These are phyloP conservation scores for Phenganax subtilis DNA, from an alignment of 92 coral and sea anemone genomes.

Conservation along the genomic window DNA sequence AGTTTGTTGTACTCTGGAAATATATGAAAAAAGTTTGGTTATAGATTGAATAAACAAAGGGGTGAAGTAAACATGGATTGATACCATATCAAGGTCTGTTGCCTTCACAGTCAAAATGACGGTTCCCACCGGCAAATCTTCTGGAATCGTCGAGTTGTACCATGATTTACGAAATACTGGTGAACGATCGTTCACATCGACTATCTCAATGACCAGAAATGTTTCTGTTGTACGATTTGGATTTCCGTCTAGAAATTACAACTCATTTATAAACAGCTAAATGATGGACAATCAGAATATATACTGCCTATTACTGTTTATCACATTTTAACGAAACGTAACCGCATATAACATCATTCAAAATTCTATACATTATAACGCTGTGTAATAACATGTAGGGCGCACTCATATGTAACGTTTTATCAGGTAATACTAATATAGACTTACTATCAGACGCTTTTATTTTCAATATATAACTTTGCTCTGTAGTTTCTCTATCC, in stretches of 20 bases:
- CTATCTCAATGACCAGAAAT: slow-evolving; percentile 39
- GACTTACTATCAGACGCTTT: slow-evolving; percentile 38
- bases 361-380: too few species aligned
- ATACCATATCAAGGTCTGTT: slow-evolving; percentile 32
- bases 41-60: neutral
- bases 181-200: slow-evolving; percentile 33
- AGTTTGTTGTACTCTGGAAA: slow-evolving; percentile 30
- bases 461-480: slow-evolving; percentile 16
- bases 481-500: slow-evolving; percentile 22
- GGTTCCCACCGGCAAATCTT: slow-evolving; percentile 35
- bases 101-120: slow-evolving; percentile 35
- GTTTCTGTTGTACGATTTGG: slow-evolving; percentile 46
- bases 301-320: neutral
- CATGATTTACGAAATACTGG: slow-evolving; percentile 27
- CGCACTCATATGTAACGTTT: too few species aligned
- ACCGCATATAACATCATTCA: too few species aligned
- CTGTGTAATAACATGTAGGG: too few species aligned
- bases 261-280: neutral
- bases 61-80: neutral
- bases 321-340: too few species aligned
- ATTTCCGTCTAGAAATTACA: slow-evolving; percentile 18
- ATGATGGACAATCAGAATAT: neutral
- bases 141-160: slow-evolving; percentile 29
- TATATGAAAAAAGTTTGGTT: neutral
- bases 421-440: neutral